A percentile compares a stretch with the other conserved stretches of the same genome.
Evolutionary conservation across 2,797 vertebrate genomes (phyloP).

Genomic region (Arrhamphus sclerolepis): DNA sequence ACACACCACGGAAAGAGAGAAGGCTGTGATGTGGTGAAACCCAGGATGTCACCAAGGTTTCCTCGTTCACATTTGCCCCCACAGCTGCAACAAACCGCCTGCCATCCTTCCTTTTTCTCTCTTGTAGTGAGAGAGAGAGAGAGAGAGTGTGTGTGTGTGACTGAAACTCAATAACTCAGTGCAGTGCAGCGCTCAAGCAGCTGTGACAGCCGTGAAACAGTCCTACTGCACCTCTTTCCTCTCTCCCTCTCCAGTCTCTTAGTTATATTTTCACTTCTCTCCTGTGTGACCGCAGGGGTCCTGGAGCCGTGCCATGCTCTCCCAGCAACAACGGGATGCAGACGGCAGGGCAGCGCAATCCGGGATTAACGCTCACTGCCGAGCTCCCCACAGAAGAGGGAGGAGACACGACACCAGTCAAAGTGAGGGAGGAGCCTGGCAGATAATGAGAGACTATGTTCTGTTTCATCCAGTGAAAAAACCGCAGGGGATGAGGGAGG

Average conservation of each 20-base stretch:
- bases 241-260: conserved; percentile 22
- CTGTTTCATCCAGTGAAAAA: conserved; percentile 52
- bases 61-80: conserved; percentile 60
- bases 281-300: conserved; percentile 67
- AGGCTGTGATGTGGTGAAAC: conserved; percentile 36
- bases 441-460: conserved; percentile 67
- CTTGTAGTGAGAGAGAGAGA: conserved; percentile 41
- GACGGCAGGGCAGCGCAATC: conserved; percentile 75
- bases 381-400: conserved; percentile 60
- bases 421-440: conserved; percentile 70
- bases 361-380: conserved; percentile 69
- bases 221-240: conserved; percentile 46
- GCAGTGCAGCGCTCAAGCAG: conserved; percentile 48
- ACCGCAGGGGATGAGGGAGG: conserved; percentile 30
- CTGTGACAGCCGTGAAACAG: conserved; percentile 58
- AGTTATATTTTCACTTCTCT: conserved; percentile 58
- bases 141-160: conserved; percentile 45
- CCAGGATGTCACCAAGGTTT: conserved; percentile 48
- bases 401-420: conserved; percentile 58
- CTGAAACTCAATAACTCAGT: conserved; percentile 58
- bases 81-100: conserved; percentile 43
- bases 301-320: conserved; percentile 77
- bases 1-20: conserved; percentile 17
- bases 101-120: conserved; percentile 47
- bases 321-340: conserved; percentile 73